phyloP scores from a whole-genome alignment of 2,888 invertebrate species.

The Melolontha melolontha region DNA sequence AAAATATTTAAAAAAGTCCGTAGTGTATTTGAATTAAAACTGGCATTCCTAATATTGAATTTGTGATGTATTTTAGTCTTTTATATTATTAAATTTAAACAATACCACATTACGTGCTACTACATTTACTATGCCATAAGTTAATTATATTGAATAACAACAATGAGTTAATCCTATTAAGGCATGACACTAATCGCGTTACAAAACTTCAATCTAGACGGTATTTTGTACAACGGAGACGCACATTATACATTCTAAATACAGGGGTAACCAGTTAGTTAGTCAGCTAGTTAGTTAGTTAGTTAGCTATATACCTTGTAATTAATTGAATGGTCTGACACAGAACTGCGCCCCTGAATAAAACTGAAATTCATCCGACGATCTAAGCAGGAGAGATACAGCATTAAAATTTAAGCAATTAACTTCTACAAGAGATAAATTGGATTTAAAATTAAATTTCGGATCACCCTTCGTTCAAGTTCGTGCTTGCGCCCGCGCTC shows the following conservation, averaged over 20 bases:
- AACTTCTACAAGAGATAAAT: slow-evolving; percentile 30
- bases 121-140: too few relatives aligned
- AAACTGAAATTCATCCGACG: slow-evolving; percentile 6
- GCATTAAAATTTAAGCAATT: slow-evolving; percentile 7
- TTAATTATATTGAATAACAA: too few relatives aligned
- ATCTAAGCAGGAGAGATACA: background rate
- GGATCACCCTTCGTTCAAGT: slow-evolving; percentile 1
- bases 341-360: slow-evolving; percentile 11
- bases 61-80: too few relatives aligned
- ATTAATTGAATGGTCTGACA: slow-evolving; percentile 26
- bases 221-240: background rate
- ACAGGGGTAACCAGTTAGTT: background rate
- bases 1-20: too few relatives aligned
- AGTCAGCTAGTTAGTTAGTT: slow-evolving; percentile 10
- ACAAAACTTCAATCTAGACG: slow-evolving; percentile 11
- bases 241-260: background rate
- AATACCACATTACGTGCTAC: too few relatives aligned
- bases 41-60: too few relatives aligned
- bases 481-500: background rate
- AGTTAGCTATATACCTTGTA: background rate
- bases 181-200: slow-evolving; percentile 9
- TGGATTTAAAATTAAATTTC: slow-evolving; percentile 34
- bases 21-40: too few relatives aligned
- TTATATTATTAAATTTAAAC: too few relatives aligned
- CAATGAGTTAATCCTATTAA: slow-evolving; percentile 3